Percentiles rank a stretch among this genome's conserved stretches.
Conservation (phyloP, 2,113 vertebrate species). For the Pluvianellus socialis region DNA sequence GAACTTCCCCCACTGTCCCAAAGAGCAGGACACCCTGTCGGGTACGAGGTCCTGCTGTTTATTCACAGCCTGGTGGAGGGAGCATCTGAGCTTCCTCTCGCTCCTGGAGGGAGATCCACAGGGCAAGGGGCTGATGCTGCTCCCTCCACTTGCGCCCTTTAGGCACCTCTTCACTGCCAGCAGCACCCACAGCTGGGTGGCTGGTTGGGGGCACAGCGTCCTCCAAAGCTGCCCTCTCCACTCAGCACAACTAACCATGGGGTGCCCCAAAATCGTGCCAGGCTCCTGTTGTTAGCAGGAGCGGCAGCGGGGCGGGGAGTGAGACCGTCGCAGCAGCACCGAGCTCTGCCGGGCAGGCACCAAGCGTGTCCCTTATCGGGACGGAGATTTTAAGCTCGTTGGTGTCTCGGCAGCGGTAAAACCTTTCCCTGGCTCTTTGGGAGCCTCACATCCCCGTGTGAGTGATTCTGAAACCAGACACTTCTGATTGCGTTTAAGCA, state of each 20-base stretch:
- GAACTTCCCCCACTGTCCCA: background rate
- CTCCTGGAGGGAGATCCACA: background rate
- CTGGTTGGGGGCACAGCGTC: background rate
- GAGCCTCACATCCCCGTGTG: background rate
- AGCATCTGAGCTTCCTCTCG: no score
- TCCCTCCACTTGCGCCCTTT: background rate
- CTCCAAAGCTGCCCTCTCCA: background rate
- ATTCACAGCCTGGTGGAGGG: background rate
- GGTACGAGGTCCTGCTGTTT: background rate
- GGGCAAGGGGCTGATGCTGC: background rate
- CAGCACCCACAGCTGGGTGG: no score
- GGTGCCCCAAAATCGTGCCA: background rate
- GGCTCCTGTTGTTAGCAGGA: background rate
- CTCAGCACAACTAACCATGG: fast-evolving
- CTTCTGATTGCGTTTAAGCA: background rate
- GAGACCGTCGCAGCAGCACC: fast-evolving
- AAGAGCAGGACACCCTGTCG: background rate
- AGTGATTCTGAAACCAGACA: background rate
- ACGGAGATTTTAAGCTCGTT: background rate
- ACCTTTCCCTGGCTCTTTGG: background rate
- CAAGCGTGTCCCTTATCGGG: background rate
- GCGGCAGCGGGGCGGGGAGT: fast-evolving
- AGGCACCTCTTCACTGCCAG: background rate
- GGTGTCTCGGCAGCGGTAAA: background rate
- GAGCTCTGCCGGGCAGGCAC: background rate